phyloP scores from a whole-genome alignment of 2,888 invertebrate species.

The Lasioglossum marginatum region DNA sequence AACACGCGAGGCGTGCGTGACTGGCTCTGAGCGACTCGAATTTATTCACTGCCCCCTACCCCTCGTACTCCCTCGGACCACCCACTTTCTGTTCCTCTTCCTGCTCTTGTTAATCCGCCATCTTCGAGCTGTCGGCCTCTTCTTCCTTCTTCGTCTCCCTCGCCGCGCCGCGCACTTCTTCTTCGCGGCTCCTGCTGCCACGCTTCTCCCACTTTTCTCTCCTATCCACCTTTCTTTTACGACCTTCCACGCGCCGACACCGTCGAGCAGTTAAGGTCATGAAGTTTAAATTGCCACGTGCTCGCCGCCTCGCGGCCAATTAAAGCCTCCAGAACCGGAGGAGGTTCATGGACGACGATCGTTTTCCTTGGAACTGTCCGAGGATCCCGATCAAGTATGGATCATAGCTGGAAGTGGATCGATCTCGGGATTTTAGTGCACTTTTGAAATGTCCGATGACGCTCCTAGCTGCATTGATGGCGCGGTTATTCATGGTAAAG shows the following conservation, averaged over 20 bases:
- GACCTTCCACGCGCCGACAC: slow-evolving; percentile 31
- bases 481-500: background rate
- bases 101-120: slow-evolving; percentile 42
- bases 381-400: slow-evolving; percentile 11
- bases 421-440: background rate
- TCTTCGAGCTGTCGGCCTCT: slow-evolving; percentile 18
- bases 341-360: slow-evolving; percentile 49
- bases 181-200: background rate
- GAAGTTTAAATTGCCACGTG: slow-evolving; percentile 73
- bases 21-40: slow-evolving; percentile 76
- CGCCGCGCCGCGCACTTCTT: background rate
- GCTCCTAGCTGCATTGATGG: background rate
- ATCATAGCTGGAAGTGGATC: slow-evolving; percentile 23
- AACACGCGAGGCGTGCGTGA: slow-evolving; percentile 80
- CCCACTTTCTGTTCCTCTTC: background rate
- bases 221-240: slow-evolving; percentile 5
- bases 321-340: slow-evolving; percentile 50
- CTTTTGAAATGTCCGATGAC: background rate
- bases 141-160: background rate
- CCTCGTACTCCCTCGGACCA: slow-evolving; percentile 33
- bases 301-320: slow-evolving; percentile 58
- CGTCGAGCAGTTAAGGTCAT: slow-evolving; percentile 63
- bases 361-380: slow-evolving; percentile 20
- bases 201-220: background rate
- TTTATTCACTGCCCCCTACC: slow-evolving; percentile 72